phyloP scores from a whole-genome alignment of 2,888 invertebrate species.

The Apoderus coryli region DNA sequence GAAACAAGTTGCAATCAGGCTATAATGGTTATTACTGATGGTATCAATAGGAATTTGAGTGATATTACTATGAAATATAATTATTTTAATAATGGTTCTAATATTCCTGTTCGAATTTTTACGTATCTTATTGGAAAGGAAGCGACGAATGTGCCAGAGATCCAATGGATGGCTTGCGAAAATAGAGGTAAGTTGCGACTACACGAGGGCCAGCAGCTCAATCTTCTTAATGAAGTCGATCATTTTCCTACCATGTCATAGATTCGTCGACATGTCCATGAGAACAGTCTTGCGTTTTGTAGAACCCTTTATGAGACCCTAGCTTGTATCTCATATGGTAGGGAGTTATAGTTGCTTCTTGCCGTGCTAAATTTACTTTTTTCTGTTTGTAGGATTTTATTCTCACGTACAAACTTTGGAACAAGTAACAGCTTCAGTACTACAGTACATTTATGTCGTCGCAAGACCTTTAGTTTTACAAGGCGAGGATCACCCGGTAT shows the following conservation, averaged over 20 bases:
- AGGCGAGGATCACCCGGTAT: slow-evolving; percentile 58
- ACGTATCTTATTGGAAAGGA: slow-evolving; percentile 92
- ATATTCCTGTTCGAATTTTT: slow-evolving; percentile 80
- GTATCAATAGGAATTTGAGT: slow-evolving; percentile 75
- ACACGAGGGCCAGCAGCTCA: too few species aligned
- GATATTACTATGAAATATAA: slow-evolving; percentile 76
- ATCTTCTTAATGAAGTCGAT: too few species aligned
- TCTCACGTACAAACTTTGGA: slow-evolving; percentile 89
- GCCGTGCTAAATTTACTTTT: neutral
- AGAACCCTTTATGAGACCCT: too few species aligned
- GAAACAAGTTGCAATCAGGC: slow-evolving; percentile 73
- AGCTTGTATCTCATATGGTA: too few species aligned
- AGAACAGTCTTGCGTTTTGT: neutral
- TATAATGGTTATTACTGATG: slow-evolving; percentile 94
- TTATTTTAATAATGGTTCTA: slow-evolving; percentile 48
- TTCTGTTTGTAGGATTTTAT: slow-evolving; percentile 62
- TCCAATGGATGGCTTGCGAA: slow-evolving; percentile 87
- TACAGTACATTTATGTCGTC: slow-evolving; percentile 91
- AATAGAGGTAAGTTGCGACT: slow-evolving; percentile 77
- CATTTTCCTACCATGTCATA: too few species aligned
- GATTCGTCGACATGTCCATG: too few species aligned
- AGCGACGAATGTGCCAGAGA: slow-evolving; percentile 76
- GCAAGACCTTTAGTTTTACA: slow-evolving; percentile 71
- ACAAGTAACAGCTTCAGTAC: slow-evolving; percentile 90
- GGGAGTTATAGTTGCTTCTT: neutral